These are phyloP conservation scores for Timema cristinae DNA, from an alignment of 2,888 invertebrate species.

Conservation along the genomic window DNA sequence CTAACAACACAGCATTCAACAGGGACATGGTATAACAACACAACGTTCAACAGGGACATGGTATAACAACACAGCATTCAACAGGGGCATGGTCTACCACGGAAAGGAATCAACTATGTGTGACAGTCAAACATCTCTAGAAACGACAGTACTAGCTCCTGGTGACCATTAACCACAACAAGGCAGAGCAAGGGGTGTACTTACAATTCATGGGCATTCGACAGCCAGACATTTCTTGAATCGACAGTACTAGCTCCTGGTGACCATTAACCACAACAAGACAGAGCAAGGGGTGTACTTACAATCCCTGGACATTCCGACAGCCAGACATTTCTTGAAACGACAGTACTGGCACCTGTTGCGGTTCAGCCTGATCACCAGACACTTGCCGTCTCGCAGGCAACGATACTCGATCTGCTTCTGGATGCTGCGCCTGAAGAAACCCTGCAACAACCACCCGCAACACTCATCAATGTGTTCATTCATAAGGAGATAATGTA, in stretches of 20 bases:
- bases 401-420: constrained; percentile 96
- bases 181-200: constrained; percentile 48
- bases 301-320: constrained; percentile 97
- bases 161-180: constrained; percentile 90
- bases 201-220: constrained; percentile 95
- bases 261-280: constrained; percentile 72
- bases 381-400: constrained; percentile 88
- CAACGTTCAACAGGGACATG: too few relatives aligned
- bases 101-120: background rate
- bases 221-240: constrained; percentile 95
- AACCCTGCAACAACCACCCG: constrained; percentile 63
- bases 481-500: too few relatives aligned
- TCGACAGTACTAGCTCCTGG: constrained; percentile 93
- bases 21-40: too few relatives aligned
- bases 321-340: constrained; percentile 93
- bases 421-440: constrained; percentile 93
- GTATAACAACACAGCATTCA: too few relatives aligned
- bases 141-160: constrained; percentile 95
- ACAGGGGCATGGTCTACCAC: background rate
- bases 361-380: constrained; percentile 87
- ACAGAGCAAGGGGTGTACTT: constrained; percentile 51
- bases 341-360: constrained; percentile 96
- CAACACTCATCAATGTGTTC: too few relatives aligned
- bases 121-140: too few relatives aligned
- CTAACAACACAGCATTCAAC: too few relatives aligned